Evolutionary conservation across 2,113 vertebrate species (phyloP).

Genomic region (Propithecus coquereli): DNA sequence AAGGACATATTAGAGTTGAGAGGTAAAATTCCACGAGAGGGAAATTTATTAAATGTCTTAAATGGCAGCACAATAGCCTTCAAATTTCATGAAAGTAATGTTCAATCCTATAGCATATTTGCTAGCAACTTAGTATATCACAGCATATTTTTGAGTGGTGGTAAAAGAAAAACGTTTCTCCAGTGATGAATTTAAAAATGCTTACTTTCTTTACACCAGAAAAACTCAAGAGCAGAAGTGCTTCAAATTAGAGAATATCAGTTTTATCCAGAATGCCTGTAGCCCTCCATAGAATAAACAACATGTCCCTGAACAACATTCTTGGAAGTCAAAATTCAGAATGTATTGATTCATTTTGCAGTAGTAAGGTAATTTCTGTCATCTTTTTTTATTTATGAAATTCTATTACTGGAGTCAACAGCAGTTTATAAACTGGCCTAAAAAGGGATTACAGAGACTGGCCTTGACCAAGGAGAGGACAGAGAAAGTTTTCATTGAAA

Average conservation of each 20-base stretch:
- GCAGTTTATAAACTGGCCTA: constrained; percentile 31
- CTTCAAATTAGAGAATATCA: constrained; percentile 42
- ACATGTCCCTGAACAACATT: constrained; percentile 29
- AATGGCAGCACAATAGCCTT: neutral
- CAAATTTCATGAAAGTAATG: constrained; percentile 23
- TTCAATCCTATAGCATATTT: neutral
- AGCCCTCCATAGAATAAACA: neutral
- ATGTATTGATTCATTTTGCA: constrained; percentile 57
- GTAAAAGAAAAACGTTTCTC: constrained; percentile 21
- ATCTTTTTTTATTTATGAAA: constrained; percentile 55
- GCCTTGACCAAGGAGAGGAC: constrained; percentile 16
- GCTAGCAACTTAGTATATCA: neutral
- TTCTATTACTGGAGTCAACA: constrained; percentile 39
- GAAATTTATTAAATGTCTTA: constrained; percentile 9
- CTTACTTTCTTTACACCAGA: constrained; percentile 17
- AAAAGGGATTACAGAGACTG: neutral
- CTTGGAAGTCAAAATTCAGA: constrained; percentile 49
- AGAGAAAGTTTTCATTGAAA: neutral
- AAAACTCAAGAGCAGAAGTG: neutral
- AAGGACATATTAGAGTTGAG: neutral
- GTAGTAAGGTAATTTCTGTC: constrained; percentile 50
- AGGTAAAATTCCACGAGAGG: neutral
- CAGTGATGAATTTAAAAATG: constrained; percentile 14
- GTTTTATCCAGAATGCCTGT: constrained; percentile 28
- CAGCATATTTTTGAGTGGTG: neutral